Evolutionary conservation across 2,797 vertebrate species (phyloP), one percentile per base, ranked within the genome.

Genomic region (Siniperca scherzeri): DNA sequence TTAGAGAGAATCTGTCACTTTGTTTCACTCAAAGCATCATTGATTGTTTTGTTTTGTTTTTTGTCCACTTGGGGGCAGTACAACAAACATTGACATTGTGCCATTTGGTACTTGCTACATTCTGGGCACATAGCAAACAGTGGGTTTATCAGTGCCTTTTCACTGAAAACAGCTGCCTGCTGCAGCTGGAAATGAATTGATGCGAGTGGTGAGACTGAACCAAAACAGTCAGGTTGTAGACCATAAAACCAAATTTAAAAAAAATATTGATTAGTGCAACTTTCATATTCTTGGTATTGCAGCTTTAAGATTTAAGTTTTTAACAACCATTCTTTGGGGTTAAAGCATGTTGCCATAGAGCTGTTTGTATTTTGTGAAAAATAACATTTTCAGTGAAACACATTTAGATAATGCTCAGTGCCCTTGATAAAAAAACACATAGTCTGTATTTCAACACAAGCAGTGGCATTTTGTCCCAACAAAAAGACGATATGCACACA

Each of bases 401-500:
- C 52, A 67, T 62, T 13, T 25, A 48, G 2, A 36, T 64, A n/a
- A 53, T 30, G 38, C 14, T 38, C 48, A 62, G 12, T 65, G 9
- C 30, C 8, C 48, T 72, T 72, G 40, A 22, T 21, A 48, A 66
- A 65, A 65, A 50, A 16, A 25, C 8, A 16, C 10, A 5, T 52
- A 19, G 2, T 50, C 1, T 66, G 5, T 61, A 22, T 74, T 25
- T 62, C 7, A 61, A 33, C 19, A 62, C n/a, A 50, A 40, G 52
- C 46, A 36, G n/a, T 70, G 78, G 17, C 61, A 76, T 77, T 84
- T 82, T 76, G 66, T 66, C 42, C 40, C 56, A n/a, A 30, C 64
- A 61, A 70, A 79, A 65, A 65, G 13, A 70, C 25, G n/a, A 33
- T 38, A 40, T 42, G 64, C 42, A 69, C 19, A 53, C 21, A 76